Evolutionary conservation across 2,888 invertebrate genomes (phyloP).

Genomic region (Yponomeuta cagnagella): DNA sequence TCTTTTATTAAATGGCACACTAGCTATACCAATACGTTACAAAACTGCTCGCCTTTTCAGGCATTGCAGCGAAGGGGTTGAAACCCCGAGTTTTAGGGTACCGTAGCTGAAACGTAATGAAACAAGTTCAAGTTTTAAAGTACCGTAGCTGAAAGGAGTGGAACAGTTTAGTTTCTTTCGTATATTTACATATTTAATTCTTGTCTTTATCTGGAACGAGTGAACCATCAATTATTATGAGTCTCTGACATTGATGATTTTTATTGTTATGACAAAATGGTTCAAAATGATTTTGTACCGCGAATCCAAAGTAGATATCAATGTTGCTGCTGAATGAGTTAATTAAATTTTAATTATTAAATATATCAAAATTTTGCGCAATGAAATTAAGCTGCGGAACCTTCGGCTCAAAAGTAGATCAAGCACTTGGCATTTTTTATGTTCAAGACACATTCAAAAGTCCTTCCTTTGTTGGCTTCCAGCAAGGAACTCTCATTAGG

Average conservation of each 20-base stretch:
- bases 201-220: too few relatives aligned
- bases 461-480: conserved; percentile 50
- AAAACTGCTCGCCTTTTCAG: not conserved
- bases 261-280: too few relatives aligned
- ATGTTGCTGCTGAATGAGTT: too few relatives aligned
- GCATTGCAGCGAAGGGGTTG: not conserved
- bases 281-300: too few relatives aligned
- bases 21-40: not conserved
- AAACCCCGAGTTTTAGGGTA: not conserved
- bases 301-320: too few relatives aligned
- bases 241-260: too few relatives aligned
- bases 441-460: conserved; percentile 57
- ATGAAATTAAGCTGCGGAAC: not conserved
- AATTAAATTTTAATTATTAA: too few relatives aligned
- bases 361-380: not conserved
- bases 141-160: too few relatives aligned
- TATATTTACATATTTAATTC: too few relatives aligned
- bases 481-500: conserved; percentile 64
- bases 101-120: not conserved
- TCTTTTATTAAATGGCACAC: not conserved
- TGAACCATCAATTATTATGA: too few relatives aligned
- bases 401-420: not conserved
- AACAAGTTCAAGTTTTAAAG: not conserved
- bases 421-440: conserved; percentile 31
- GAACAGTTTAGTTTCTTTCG: not conserved